phyloP scores from a whole-genome alignment of 2,797 vertebrate species.

The Heterohyrax brucei region DNA sequence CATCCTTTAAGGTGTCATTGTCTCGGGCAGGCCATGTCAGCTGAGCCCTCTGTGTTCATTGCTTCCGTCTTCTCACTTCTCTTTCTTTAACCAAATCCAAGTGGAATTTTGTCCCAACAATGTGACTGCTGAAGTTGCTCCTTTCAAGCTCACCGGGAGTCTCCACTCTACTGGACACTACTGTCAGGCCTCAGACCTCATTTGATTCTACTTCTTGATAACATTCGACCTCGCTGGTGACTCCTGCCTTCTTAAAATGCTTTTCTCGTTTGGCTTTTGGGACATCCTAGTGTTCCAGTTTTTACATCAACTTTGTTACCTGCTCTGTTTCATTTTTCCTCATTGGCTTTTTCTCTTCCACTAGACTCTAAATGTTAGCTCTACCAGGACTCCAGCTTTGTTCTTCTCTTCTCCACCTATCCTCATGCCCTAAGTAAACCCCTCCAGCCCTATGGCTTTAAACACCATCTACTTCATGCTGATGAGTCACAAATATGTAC shows the following conservation, averaged over 20 bases:
- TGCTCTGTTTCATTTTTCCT: conserved; percentile 23
- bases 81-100: background rate
- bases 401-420: background rate
- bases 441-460: background rate
- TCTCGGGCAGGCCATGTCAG: background rate
- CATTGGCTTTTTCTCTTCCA: background rate
- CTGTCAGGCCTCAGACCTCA: background rate
- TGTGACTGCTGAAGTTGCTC: too few relatives aligned
- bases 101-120: background rate
- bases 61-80: conserved; percentile 25
- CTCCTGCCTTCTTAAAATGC: background rate
- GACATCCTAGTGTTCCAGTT: background rate
- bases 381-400: background rate
- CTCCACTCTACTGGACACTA: background rate
- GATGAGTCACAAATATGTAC: background rate
- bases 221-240: background rate
- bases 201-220: background rate
- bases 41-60: background rate
- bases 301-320: background rate
- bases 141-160: background rate
- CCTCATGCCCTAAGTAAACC: too few relatives aligned
- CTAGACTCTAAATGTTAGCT: background rate
- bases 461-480: background rate
- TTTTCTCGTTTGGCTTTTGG: conserved; percentile 32
- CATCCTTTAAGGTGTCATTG: background rate